A percentile compares a stretch with the other conserved stretches of the same genome.
phyloP scores from a whole-genome alignment of 2,113 vertebrate species.

The Ancistrus triradiatus region DNA sequence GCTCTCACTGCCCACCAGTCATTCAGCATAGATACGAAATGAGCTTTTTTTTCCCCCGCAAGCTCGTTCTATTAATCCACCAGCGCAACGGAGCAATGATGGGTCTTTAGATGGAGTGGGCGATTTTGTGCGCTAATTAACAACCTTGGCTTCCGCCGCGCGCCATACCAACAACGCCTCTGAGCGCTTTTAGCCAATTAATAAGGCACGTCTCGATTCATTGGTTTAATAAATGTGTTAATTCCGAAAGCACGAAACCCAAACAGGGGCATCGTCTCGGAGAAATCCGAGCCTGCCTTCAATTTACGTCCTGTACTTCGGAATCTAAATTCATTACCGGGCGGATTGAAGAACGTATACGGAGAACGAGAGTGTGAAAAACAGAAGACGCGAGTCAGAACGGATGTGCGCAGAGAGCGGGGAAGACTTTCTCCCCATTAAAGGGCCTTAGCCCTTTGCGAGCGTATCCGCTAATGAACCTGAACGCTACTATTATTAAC shows the following conservation, averaged over 20 bases:
- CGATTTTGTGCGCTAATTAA: slow-evolving; percentile 60
- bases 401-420: slow-evolving; percentile 14
- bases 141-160: slow-evolving; percentile 45
- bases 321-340: slow-evolving; percentile 36
- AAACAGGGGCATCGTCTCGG: slow-evolving; percentile 61
- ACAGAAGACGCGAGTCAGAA: slow-evolving; percentile 27
- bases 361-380: slow-evolving; percentile 23
- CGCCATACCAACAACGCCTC: slow-evolving; percentile 45
- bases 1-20: too few relatives aligned
- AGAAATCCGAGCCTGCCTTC: slow-evolving; percentile 65
- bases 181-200: slow-evolving; percentile 54
- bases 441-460: slow-evolving; percentile 69
- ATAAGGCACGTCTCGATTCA: slow-evolving; percentile 63
- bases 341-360: slow-evolving; percentile 34
- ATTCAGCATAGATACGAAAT: not conserved
- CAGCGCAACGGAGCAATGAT: slow-evolving; percentile 20
- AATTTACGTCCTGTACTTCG: slow-evolving; percentile 43
- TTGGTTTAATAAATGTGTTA: slow-evolving; percentile 72
- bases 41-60: slow-evolving; percentile 11
- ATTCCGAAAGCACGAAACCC: slow-evolving; percentile 61
- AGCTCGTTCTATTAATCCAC: slow-evolving; percentile 30
- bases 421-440: slow-evolving; percentile 56
- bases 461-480: slow-evolving; percentile 70
- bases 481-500: slow-evolving; percentile 81
- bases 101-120: slow-evolving; percentile 37